Percentiles rank a stretch among this genome's conserved stretches.
These are phyloP conservation scores for Notarius lentiginosus DNA, from an alignment of 2,113 vertebrate species.

Conservation along the genomic window DNA sequence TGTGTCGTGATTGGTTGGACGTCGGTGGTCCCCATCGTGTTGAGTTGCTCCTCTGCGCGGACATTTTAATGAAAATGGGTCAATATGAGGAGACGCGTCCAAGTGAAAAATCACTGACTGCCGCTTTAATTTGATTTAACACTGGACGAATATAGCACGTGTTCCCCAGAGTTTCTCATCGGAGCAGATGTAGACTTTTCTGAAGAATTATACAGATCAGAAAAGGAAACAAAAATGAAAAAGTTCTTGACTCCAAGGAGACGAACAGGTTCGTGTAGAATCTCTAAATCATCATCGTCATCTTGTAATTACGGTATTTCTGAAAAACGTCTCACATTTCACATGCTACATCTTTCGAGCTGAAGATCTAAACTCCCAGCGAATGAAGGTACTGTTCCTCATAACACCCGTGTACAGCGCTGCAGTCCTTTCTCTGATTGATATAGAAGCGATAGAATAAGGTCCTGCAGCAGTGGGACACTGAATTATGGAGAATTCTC, in stretches of 20 bases:
- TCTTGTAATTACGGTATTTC: not conserved
- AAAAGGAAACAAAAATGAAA: not conserved
- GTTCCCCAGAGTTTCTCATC: not conserved
- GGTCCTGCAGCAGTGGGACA: slow-evolving; percentile 46
- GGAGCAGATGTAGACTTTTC: not conserved
- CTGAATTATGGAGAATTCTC: not conserved
- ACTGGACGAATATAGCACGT: not conserved
- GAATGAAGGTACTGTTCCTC: not conserved
- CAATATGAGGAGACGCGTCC: too few species aligned
- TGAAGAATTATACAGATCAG: not conserved
- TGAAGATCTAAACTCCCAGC: not conserved
- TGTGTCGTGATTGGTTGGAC: not conserved
- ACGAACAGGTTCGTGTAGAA: not conserved
- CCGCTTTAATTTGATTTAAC: not conserved
- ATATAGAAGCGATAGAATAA: too few species aligned
- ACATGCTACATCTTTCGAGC: not conserved
- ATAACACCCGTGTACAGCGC: not conserved
- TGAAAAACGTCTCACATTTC: not conserved
- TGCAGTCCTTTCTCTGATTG: too few species aligned
- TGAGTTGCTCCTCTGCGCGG: not conserved
- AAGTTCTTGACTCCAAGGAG: not conserved
- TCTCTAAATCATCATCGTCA: not conserved
- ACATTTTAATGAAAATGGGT: not conserved
- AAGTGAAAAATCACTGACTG: not conserved
- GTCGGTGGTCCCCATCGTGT: not conserved